phyloP scores from a whole-genome alignment of 2,113 vertebrate species.

The Lepidothrix coronata region DNA sequence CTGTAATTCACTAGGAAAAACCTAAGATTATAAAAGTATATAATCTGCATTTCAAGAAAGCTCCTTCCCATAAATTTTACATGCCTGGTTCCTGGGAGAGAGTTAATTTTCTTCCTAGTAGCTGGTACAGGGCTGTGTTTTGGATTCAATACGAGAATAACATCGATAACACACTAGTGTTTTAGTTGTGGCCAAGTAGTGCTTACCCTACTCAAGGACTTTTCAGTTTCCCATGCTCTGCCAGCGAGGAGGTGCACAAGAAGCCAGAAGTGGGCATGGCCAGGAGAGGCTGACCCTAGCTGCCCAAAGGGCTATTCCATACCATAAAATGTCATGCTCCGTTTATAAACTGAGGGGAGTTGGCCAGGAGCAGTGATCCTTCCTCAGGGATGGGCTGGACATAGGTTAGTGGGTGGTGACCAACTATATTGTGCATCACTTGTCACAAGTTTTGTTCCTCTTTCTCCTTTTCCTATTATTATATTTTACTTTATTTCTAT shows the following conservation, averaged over 20 bases:
- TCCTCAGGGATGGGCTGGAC: not conserved
- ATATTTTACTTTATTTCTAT: not conserved
- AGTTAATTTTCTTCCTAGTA: not conserved
- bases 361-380: not conserved
- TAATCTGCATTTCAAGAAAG: not conserved
- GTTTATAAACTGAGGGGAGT: not conserved
- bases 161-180: not conserved
- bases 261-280: not conserved
- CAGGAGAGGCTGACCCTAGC: not conserved
- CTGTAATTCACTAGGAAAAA: not conserved
- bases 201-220: not conserved
- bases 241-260: fast-evolving
- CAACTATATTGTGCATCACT: not conserved
- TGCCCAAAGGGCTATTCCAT: not conserved
- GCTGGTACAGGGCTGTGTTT: not conserved
- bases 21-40: not conserved
- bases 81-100: not conserved
- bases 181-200: not conserved
- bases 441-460: not conserved
- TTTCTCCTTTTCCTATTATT: not conserved
- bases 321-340: fast-evolving
- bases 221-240: not conserved
- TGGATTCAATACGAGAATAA: not conserved
- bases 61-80: not conserved
- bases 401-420: not conserved